These are phyloP conservation scores for Trachelus tabidus DNA, from an alignment of 2,888 invertebrate species.

Conservation along the genomic window DNA sequence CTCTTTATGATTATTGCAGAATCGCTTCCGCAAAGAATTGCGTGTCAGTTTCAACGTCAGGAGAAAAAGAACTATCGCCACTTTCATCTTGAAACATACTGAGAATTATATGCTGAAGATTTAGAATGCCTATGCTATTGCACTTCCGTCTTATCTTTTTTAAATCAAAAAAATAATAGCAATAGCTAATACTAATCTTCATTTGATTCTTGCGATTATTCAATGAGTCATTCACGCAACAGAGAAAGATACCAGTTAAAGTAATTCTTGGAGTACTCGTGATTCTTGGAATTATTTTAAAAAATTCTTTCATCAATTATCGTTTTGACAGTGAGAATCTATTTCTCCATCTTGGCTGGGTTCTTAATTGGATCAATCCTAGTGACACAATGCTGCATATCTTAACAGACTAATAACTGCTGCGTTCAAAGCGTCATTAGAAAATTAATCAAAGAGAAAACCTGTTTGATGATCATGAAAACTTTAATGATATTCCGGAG, in stretches of 20 bases:
- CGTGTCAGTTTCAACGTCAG: not conserved
- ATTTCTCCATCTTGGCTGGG: no score
- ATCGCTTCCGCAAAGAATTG: not conserved
- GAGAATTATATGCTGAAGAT: not conserved
- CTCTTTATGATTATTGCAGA: not conserved
- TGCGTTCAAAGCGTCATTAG: no score
- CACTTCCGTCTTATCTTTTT: not conserved
- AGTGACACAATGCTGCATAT: no score
- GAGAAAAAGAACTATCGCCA: not conserved
- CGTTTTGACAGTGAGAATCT: no score
- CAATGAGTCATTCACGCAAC: not conserved
- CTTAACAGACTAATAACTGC: no score
- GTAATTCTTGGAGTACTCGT: not conserved
- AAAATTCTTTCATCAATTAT: no score
- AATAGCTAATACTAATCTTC: not conserved
- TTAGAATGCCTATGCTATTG: not conserved
- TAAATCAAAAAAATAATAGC: not conserved
- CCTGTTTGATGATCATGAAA: not conserved
- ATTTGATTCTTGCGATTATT: no score
- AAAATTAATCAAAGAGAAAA: no score
- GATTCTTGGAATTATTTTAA: not conserved
- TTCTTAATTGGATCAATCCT: no score
- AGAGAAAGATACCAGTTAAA: not conserved
- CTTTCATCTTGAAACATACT: not conserved
- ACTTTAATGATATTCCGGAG: not conserved